Evolutionary conservation across 1,140 invertebrate species (phyloP).

Genomic region (Diuraphis noxia): DNA sequence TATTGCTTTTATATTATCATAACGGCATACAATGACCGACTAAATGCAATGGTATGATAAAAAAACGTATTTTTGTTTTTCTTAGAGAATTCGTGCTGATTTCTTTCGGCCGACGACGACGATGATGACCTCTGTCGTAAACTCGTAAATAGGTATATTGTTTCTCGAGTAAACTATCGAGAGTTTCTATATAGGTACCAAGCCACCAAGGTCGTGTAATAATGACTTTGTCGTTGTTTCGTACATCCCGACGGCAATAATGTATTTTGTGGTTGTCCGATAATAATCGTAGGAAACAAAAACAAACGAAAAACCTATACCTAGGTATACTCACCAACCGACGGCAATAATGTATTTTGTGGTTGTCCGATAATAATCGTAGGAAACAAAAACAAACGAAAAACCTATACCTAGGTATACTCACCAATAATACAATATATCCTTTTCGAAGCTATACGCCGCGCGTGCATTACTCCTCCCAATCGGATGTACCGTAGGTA

Average conservation of each 20-base stretch:
- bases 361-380: conserved; percentile 5
- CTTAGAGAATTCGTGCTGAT: neutral
- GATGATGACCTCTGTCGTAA: neutral
- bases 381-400: neutral
- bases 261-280: conserved; percentile 31
- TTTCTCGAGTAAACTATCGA: neutral
- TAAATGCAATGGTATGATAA: neutral
- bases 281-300: neutral
- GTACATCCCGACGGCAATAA: neutral
- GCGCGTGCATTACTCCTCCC: conserved; percentile 38
- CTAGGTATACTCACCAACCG: neutral
- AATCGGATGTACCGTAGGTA: conserved; percentile 41
- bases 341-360: conserved; percentile 12
- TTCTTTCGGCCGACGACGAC: neutral
- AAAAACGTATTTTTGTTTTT: neutral
- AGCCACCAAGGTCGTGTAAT: neutral
- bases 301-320: conserved; percentile 9
- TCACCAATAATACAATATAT: neutral
- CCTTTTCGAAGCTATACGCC: too few species aligned
- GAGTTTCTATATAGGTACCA: neutral
- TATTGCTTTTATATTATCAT: neutral
- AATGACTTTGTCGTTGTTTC: neutral
- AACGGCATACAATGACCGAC: neutral
- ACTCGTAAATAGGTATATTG: neutral
- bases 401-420: neutral